Evolutionary conservation across 2,113 vertebrate species (phyloP), one percentile per base, ranked within the genome.

Genomic region (Pygoscelis antarcticus): DNA sequence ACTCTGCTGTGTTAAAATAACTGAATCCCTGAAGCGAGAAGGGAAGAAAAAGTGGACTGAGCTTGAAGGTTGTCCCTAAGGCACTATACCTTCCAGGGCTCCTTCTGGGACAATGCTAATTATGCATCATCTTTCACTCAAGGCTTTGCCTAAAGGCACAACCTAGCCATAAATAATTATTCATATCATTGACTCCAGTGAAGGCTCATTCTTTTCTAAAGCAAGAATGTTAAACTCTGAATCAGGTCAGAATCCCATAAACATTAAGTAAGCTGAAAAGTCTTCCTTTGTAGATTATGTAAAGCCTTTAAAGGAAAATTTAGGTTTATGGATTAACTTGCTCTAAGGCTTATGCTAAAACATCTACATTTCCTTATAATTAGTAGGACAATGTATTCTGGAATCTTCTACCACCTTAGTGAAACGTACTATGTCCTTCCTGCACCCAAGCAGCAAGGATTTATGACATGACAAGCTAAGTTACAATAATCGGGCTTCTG

Each of bases 141-240:
- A 79, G 34, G 47, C 36, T 92, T 94, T 94, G 80, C 83, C 65
- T 68, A 44, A 79, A 87, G 72, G 87, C 58, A 94, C 8, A 64
- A 89, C 91, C 47, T 46, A 91, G 58, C 22, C 42, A 89, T 38
- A 91, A 91, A 74, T 84, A 86, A 94, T 49, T 89, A 90, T 79
- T 95, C 47, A 13, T 95, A 65, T 57, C 11, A 78, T 8, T 62
- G 44, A 87, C 51, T 76, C 44, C 62, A 52, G n/a, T 9, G 84
- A 86, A 81, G 44, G 47, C 9, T 52, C 3, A 38, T 60, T 68
- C 44, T 75, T 83, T 87, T 95, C 51, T 87, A 77, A 92, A 90
- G 47, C n/a, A 86, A 87, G 12, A 87, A 40, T 81, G 6, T 83
- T 88, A 55, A 87, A 82, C 27, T 75, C 30, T 69, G 57, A 90